Evolutionary conservation across 2,888 invertebrate species (phyloP).

Genomic region (Ophraella communa): DNA sequence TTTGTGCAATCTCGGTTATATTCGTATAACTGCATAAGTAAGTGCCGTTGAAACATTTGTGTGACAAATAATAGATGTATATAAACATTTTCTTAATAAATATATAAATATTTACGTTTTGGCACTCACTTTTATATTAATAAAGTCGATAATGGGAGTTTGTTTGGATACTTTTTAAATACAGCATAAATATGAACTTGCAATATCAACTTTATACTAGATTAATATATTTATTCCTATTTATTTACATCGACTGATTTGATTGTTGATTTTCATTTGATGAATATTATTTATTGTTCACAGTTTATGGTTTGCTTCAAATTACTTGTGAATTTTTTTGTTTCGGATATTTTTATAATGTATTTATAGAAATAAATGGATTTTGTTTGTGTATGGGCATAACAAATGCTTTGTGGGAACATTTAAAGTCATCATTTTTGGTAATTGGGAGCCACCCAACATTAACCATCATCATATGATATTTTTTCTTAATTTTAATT

Average conservation of each 20-base stretch:
- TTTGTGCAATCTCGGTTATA: constrained; percentile 50
- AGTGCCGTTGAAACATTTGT: constrained; percentile 55
- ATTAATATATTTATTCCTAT: constrained; percentile 28
- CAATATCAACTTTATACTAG: too few species aligned
- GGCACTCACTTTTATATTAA: constrained; percentile 37
- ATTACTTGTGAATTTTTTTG: constrained; percentile 6
- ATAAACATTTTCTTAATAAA: constrained; percentile 42
- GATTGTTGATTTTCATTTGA: constrained; percentile 30
- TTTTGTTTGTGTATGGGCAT: constrained; percentile 33
- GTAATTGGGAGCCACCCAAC: too few species aligned
- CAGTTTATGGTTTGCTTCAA: constrained; percentile 12
- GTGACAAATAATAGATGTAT: constrained; percentile 56
- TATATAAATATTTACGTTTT: too few species aligned
- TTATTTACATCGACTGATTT: constrained; percentile 36
- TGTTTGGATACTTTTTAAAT: too few species aligned
- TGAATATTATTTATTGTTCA: constrained; percentile 31
- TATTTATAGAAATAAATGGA: constrained; percentile 30
- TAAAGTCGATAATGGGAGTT: too few species aligned
- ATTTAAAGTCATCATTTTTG: constrained; percentile 14
- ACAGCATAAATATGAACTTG: background rate
- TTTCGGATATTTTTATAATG: constrained; percentile 39
- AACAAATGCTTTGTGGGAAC: constrained; percentile 34
- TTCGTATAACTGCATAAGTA: constrained; percentile 42
- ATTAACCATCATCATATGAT: too few species aligned
- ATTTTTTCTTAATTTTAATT: background rate